Percentiles rank a stretch among this genome's conserved stretches.
Conservation (phyloP, 2,113 vertebrate species). For the Eonycteris spelaea region DNA sequence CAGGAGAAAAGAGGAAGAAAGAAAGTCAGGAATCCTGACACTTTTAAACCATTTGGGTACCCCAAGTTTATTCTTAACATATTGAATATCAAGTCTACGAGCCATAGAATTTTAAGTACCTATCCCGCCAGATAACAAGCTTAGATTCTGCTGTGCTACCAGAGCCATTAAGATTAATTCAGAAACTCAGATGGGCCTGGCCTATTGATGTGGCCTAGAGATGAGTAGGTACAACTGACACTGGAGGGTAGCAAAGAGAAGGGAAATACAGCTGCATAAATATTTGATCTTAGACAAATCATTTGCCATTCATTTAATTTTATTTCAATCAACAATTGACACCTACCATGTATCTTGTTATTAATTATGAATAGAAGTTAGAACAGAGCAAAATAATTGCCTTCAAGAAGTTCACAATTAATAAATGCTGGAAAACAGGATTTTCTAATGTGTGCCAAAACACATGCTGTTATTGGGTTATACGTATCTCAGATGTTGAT, state of each 20-base stretch:
- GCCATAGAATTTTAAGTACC: background rate
- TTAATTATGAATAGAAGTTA: background rate
- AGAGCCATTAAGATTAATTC: background rate
- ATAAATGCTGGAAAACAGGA: background rate
- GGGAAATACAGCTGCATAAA: background rate
- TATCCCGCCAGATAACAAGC: background rate
- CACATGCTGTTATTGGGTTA: background rate
- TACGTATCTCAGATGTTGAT: background rate
- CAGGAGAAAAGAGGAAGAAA: background rate
- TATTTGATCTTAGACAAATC: background rate
- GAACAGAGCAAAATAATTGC: background rate
- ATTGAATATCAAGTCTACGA: background rate
- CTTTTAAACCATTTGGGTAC: background rate
- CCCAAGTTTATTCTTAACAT: background rate
- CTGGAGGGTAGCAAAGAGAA: background rate
- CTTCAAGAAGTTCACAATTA: constrained; percentile 6
- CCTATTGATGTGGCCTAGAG: background rate
- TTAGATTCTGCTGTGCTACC: background rate
- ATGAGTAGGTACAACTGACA: background rate
- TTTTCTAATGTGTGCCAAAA: background rate
- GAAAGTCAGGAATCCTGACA: background rate
- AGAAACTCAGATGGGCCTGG: background rate
- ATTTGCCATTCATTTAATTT: background rate
- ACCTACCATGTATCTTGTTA: background rate
- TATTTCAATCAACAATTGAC: background rate